Base-by-base conservation (phyloP, 2,113 vertebrate species). In the Sigmodon hispidus region DNA sequence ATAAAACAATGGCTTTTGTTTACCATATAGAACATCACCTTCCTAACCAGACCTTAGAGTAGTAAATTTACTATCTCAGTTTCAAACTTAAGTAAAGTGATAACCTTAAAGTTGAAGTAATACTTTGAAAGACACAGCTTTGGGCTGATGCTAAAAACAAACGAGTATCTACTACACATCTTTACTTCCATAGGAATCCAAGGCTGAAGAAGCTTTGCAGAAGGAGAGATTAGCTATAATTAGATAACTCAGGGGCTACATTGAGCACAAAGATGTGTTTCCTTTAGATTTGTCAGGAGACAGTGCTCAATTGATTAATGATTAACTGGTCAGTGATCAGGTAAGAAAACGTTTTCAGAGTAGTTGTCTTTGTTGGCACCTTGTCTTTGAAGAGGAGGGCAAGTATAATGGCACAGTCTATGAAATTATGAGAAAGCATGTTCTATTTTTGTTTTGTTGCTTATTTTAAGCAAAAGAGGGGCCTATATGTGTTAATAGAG, bases 61-160 rank as follows among this genome's bases (percentile, higher is more conserved):
- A 50, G 0, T 43, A 83, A 70, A 89, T 86, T 89, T 72, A 80
- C 55, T 19, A 40, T 36, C 36, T 90, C 81, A 79, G 43, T 88
- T 96, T 92, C 70, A 95, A 90, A 65, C 43, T 67, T 87, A 59
- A 95, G 34, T 40, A 94, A 87, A 93, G 29, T 52, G 48, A 90
- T 29, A 80, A 31, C 31, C 55, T 24, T 67, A 79, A 86, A 4
- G 8, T 15, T 80, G 65, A 65, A 65, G 34, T 50, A n/a, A 69
- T 94, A 75, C 83, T 11, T 29, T 83, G 50, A 16, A 80, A 59
- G 13, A 48, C 75, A 94, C 80, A 95, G 59, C 80, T 6, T 17
- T 80, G 48, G 36, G 11, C 16, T 89, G 83, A 84, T 10, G 31
- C 15, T 94, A 75, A 90, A 67, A 52, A 72, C 26, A 61, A 85